Evolutionary conservation across 35 echinoderm and acorn worm species (phyloP), one percentile per base, ranked within the genome.

Genomic region (Ophiothrix spiculata): DNA sequence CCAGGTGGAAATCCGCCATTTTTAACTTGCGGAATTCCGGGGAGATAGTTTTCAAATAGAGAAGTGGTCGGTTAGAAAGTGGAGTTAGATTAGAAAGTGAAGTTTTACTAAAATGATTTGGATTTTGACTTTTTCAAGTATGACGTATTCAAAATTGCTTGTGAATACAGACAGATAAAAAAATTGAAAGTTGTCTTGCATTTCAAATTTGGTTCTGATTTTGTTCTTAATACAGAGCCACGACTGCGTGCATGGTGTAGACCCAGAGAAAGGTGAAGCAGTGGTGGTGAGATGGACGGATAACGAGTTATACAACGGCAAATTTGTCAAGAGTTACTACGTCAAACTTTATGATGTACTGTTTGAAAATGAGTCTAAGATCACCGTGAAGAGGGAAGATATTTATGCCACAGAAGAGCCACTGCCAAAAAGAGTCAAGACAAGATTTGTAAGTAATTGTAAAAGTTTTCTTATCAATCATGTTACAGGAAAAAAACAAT

Each of bases 231-330:
- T 16, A 32, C 77, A 97, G 95, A 93, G 84, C 82, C 91, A 94
- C 69, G 81, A 98, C 39, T 91, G 89, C 37, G n/a, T 45, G 10
- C 33, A 63, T 14, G 74, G 88, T 84, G 88, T 88, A 1, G 80
- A 85, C 17, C 95, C 95, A 56, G 42, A 83, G 4, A 89, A 85
- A 17, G 95, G 95, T 31, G 83, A 14, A 1, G 82, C 76, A 34
- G 95, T 98, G 11, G 40, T 88, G 45, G 95, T 98, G n/a, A 56
- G 77, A 29, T 98, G 95, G 95, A 90, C 92, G 16, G 92, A 98
- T 37, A 86, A 81, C 4, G 35, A 88, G 0, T 33, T 97, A 6
- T 98, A 94, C 74, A 80, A 74, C 29, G 95, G 91, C 4, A 45
- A 21, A 33, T 98, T 91, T 74, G 80, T 90, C 3, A 93, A 87